Base-by-base conservation (phyloP, 2,797 vertebrate genomes). In the Loriculus beryllinus region DNA sequence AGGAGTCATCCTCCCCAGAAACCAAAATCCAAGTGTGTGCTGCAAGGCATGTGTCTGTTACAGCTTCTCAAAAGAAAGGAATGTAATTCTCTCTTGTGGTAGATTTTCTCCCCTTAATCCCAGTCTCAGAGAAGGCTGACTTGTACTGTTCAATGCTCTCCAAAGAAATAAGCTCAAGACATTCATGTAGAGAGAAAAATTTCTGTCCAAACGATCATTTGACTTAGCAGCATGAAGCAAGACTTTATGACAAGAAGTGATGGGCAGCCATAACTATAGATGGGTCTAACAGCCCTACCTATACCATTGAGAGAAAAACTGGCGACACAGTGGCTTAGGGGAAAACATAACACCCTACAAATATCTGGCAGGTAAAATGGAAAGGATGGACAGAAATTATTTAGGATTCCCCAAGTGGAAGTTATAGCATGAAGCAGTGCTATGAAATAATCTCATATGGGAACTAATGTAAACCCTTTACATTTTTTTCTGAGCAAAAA, bases 291-390 rank as follows among this genome's bases (percentile, higher is more conserved):
- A 93, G 76, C 56, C 37, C 59, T 79, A 15, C 56, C 43, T 67
- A 31, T 37, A 88, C 29, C 67, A 62, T 15, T 75, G 91, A 83
- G 75, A 87, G 23, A 86, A 95, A 82, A 92, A 68, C 82, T 96
- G 93, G 85, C 18, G 5, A 91, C 85, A 90, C 54, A 47, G 31
- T 42, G 76, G 71, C 92, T 95, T 93, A 72, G 31, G 89, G 91
- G 84, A 94, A 96, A 96, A 88, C 88, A 21, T 96, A 95, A 91
- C 91, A 92, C 89, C 72, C 76, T 95, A 86, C 91, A 95, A 94
- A 92, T 95, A 95, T 93, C 93, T 95, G 95, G 91, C 69, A 90
- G 90, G 48, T 91, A 89, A 81, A 88, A 72, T 56, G 69, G 87
- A 91, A 94, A 96, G 28, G 84, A 95, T 83, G 70, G 76, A 83